Base-by-base conservation (phyloP, 2,797 vertebrate species). In the Falco naumanni region DNA sequence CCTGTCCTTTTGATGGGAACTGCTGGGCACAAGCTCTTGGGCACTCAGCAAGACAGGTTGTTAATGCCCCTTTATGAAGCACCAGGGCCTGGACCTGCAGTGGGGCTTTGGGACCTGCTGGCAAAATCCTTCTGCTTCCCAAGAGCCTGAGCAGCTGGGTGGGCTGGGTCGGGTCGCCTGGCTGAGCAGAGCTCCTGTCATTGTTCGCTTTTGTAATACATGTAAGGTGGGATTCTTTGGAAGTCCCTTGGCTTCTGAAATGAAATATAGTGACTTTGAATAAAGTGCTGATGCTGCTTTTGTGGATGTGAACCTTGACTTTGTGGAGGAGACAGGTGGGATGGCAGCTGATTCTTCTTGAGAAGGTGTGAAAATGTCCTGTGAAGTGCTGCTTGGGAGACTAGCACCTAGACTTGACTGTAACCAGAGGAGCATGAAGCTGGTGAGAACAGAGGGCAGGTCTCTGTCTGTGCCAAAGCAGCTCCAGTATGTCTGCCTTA, bases 11-110 rank as follows among this genome's bases (percentile, higher is more conserved):
- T 59, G 34, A 22, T 0, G 1, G 63, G 84, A 80, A 2, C 24
- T 63, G 39, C 72, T 33, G 83, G 80, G 54, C 53, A 19, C 0
- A 0, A 50, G 29, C n/a, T 68, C 25, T 59, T 0, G 2, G 34
- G 37, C 34, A 14, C 29, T 15, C 0, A 0, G 45, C 39, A 16
- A 29, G 0, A 0, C 17, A 12, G 29, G 22, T 5, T 50, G 79
- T 65, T 47, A 8, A 10, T 60, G 48, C 31, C 7, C 7, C 29
- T 66, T 43, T 20, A 0, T 16, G 61, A 63, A 75, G 37, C 54
- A 48, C 14, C 34, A 25, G 45, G 20, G 10, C 63, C 37, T 68
- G 64, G 33, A 66, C n/a, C 39, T 39, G 53, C 53, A 3, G 10
- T 2, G 47, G 43, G 22, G 6, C 65, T 94, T 43, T 84, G 78